Conservation (phyloP, 2,797 vertebrate genomes). For the Avahi laniger region DNA sequence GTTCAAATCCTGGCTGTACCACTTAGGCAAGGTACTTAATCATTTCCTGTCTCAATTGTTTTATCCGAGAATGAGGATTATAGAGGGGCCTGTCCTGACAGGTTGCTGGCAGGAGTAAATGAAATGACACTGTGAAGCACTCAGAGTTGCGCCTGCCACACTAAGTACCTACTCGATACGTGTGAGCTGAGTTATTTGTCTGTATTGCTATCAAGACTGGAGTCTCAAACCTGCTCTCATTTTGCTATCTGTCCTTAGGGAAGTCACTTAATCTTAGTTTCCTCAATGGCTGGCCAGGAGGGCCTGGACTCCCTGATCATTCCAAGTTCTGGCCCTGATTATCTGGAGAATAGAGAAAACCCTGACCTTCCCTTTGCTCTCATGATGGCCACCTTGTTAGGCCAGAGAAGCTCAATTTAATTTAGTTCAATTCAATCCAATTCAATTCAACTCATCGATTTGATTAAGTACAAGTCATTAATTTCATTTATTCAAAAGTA, state of each 20-base stretch:
- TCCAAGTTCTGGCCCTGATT: neutral
- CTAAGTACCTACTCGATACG: neutral
- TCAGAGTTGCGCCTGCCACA: neutral
- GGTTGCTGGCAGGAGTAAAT: neutral
- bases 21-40: neutral
- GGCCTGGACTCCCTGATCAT: neutral
- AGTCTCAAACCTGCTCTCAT: neutral
- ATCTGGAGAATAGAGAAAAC: neutral
- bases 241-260: neutral
- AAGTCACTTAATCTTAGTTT: conserved; percentile 50
- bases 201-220: neutral
- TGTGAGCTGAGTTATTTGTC: neutral
- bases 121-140: neutral
- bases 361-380: neutral
- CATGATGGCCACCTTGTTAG: neutral
- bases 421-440: neutral
- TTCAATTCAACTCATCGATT: conserved; percentile 25
- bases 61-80: neutral
- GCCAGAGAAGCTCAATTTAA: neutral
- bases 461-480: neutral
- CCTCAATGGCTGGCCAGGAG: neutral
- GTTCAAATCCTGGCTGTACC: neutral
- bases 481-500: conserved; percentile 51
- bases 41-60: neutral
- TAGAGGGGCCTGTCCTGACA: neutral